Base-by-base conservation (phyloP, 2,797 vertebrate genomes). In the Falco novaeseelandiae region DNA sequence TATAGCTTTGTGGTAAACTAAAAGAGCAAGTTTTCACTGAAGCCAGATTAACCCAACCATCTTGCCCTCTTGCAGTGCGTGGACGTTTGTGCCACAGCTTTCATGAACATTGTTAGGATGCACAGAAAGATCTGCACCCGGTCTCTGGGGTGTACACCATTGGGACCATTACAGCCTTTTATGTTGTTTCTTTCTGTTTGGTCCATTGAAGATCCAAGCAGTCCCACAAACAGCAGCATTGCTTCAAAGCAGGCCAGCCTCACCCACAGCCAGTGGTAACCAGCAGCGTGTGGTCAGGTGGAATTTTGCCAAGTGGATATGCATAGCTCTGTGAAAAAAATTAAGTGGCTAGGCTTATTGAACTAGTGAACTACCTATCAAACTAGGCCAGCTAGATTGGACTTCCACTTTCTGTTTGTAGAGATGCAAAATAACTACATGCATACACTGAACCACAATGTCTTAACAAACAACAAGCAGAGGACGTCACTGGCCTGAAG, bases 401-500 rank as follows among this genome's bases (percentile, higher is more conserved):
- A 83, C 83, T 96, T 94, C 94, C 88, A 89, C 80, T 96, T 96
- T 95, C 89, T 83, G 15, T 79, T 86, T 82, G 49, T 40, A 86
- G 54, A 94, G 52, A 26, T 44, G 32, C 23, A 92, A 90, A 92
- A 83, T n/a, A 90, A 94, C 74, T 42, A 89, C 44, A 59, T 19
- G 25, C 5, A 54, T 17, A 46, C 23, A 30, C 18, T 42, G 79
- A 85, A 44, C 15, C 21, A 21, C 26, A 80, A 27, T 2, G 13
- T 26, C 49, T 87, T 30, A 61, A 74, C 66, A 77, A 90, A 87
- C 40, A 86, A 80, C 4, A 12, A 79, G 27, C 65, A 52, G 26
- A 77, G 52, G 49, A 76, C 0, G 0, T 38, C 83, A 79, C 14
- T 83, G 52, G 36, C 52, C 57, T 81, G 44, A 52, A 71, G 67